These are phyloP conservation scores for Chaenocephalus aceratus DNA, from an alignment of 2,113 vertebrate genomes.

Conservation along the genomic window DNA sequence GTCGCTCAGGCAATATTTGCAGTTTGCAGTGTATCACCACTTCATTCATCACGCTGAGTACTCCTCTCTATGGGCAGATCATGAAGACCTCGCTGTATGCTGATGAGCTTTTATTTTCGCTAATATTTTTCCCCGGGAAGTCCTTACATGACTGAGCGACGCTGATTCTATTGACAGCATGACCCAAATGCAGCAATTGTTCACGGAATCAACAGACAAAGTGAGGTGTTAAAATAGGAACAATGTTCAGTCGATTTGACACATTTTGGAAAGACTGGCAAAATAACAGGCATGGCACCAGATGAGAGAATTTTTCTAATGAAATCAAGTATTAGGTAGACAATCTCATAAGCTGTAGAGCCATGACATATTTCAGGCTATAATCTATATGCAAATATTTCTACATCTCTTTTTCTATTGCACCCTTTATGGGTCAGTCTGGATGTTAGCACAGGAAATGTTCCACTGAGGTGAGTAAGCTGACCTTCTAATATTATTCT, in stretches of 20 bases:
- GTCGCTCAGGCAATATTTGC: conserved; percentile 41
- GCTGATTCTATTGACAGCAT: conserved; percentile 61
- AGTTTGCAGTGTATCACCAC: conserved; percentile 48
- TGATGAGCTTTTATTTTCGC: conserved; percentile 57
- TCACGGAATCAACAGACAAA: conserved; percentile 3
- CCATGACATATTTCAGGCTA: conserved; percentile 58
- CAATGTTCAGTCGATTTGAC: conserved; percentile 54
- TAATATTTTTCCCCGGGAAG: conserved; percentile 48
- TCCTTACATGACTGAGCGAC: conserved; percentile 43
- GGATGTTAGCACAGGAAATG: conserved; percentile 46
- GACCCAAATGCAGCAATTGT: conserved; percentile 63
- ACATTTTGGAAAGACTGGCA: conserved; percentile 48
- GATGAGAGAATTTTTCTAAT: conserved; percentile 57
- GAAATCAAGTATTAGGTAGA: conserved; percentile 56
- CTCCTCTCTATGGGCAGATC: conserved; percentile 49
- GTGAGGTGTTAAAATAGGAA: conserved; percentile 51
- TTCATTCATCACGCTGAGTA: conserved; percentile 48
- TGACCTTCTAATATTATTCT: conserved; percentile 29
- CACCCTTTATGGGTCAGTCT: conserved; percentile 58
- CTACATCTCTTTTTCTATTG: conserved; percentile 19
- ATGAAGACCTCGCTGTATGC: conserved; percentile 37
- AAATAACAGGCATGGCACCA: conserved; percentile 55
- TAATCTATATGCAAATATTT: conserved; percentile 76
- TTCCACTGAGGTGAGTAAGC: conserved; percentile 18
- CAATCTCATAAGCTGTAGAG: conserved; percentile 43